Base-by-base conservation (phyloP, 2,888 invertebrate genomes). In the Oligia latruncula region DNA sequence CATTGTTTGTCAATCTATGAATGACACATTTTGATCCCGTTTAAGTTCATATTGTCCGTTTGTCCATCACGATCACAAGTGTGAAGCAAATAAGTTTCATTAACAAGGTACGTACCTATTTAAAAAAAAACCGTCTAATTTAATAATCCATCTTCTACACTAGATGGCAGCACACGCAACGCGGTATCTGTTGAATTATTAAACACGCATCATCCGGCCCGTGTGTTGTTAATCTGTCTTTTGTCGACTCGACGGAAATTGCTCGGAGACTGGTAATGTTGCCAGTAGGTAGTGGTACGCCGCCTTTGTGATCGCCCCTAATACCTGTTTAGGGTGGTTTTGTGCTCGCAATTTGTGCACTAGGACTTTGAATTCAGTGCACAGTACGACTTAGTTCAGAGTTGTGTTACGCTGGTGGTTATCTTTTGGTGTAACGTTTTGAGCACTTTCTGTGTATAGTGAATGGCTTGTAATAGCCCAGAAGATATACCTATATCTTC, bases 161-260 rank as follows among this genome's bases (percentile, higher is more conserved):
- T 74, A 80, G 80, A 80, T 81, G 73, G 77, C 73, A 68, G 66
- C 71, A 73, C 75, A 79, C 65, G 76, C n/a, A n/a, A 58, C 40
- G 70, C 66, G 74, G 72, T 81, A 79, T 81, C 91, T 90, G 88
- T 92, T 94, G 93, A 93, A 95, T 94, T 93, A 94, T 94, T 92
- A 92, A 94, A 92, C 90, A 87, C 91, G 90, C 91, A 92, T 91
- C 90, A 91, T 87, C 84, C 88, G 49, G 43, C 83, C 82, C 90
- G 83, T 91, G 92, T 94, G 91, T 88, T 88, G 87, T 92, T 94
- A 94, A 94, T 94, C 94, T 93, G 90, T 93, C 94, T 94, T 93
- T 93, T 94, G 95, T 94, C 91, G 91, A 90, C 91, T 89, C 82
- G 83, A 65, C 89, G 90, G 88, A 91, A 91, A 92, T 91, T 90